Conservation (phyloP, 2,797 vertebrate species). For the Petrocephalus schoutedeni region DNA sequence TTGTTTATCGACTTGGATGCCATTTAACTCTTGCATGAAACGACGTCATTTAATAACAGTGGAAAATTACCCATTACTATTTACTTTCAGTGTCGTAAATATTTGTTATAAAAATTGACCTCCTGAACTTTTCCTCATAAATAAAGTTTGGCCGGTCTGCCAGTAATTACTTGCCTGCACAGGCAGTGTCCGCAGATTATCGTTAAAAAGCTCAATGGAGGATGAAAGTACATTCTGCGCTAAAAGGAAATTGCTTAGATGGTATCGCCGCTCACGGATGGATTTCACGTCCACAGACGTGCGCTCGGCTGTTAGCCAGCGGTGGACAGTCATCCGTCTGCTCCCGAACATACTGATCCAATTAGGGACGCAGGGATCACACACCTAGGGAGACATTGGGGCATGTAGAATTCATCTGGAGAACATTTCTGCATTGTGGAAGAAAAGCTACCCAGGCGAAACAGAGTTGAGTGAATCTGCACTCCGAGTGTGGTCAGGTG, state of each 20-base stretch:
- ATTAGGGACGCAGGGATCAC: not conserved
- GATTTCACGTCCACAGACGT: not conserved
- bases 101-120: not conserved
- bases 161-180: not conserved
- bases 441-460: not conserved
- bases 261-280: not conserved
- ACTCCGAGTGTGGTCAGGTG: not conserved
- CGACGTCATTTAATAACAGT: not conserved
- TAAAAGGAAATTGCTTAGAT: conserved; percentile 10
- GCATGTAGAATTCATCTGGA: not conserved
- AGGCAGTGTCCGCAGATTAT: conserved; percentile 5
- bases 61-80: not conserved
- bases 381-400: not conserved
- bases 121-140: not conserved
- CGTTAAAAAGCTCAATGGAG: not conserved
- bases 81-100: not conserved
- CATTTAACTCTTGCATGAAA: not conserved
- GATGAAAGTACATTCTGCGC: not conserved
- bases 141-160: not conserved
- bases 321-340: not conserved
- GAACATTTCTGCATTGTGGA: not conserved
- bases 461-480: not conserved
- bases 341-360: not conserved
- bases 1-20: not conserved
- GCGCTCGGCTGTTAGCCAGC: not conserved